Base-by-base conservation (phyloP, 2,113 vertebrate genomes). In the Sebastes schlegelii region DNA sequence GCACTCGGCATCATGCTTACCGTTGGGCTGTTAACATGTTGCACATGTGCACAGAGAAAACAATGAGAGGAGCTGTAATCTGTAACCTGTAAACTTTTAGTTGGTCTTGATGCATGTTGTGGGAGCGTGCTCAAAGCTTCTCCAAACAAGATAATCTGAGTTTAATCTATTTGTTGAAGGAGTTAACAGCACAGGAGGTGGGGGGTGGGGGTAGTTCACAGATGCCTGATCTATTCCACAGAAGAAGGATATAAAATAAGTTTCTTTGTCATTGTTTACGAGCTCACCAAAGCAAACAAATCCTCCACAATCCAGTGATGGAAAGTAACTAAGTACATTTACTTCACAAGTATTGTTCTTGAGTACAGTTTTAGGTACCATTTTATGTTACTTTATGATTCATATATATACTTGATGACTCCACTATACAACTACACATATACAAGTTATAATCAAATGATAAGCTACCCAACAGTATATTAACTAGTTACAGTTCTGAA, bases 101-200 rank as follows among this genome's bases (percentile, higher is more conserved):
- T 6, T 19, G 19, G 19, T 70, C 64, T 70, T 46, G 17, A 19
- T 65, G 52, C 67, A 62, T 8, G 1, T 21, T 58, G 64, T 60
- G 45, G 58, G 55, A 74, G n/a, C 51, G 5, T 1, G 14, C 23
- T 75, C 70, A 79, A 46, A 82, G 57, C 65, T 1, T 80, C 61
- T 76, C 43, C 71, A 82, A 76, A 79, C 67, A 68, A 73, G 49
- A 66, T 82, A 13, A 82, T 84, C 78, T 89, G 7, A 21, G 17
- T 84, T 64, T 72, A 73, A 79, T 81, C 78, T 79, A 26, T 77
- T 73, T 61, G 48, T 46, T 23, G 26, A 58, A 72, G 52, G 45
- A 55, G 10, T 7, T 11, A 54, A 26, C 52, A 12, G 7, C 8
- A 62, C 46, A 5, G 19, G 34, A 34, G 34, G 34, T 34, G 19